Conservation (phyloP, 2,888 invertebrate genomes). For the Punctoribates punctum region DNA sequence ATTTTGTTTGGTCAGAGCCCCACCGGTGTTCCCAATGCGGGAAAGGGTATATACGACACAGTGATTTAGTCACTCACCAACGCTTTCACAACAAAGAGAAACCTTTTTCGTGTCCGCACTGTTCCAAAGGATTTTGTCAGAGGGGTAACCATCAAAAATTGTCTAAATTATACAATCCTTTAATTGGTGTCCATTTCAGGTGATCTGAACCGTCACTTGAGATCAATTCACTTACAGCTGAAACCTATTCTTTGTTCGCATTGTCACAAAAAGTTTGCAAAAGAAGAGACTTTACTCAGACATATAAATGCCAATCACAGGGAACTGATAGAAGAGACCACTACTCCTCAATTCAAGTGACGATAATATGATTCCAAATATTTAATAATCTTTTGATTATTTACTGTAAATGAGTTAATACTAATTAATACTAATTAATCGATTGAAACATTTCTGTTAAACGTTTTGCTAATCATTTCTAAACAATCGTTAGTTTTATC, state of each 20-base stretch:
- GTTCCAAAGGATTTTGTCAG: constrained; percentile 51
- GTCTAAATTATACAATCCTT: not conserved
- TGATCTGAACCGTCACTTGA: constrained; percentile 51
- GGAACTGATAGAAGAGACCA: constrained; percentile 43
- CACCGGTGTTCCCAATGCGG: constrained; percentile 46
- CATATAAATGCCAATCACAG: constrained; percentile 51
- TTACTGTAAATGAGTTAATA: too few species aligned
- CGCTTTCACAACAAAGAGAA: constrained; percentile 52
- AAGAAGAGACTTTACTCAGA: constrained; percentile 51
- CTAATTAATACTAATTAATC: too few species aligned
- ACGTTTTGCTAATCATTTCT: too few species aligned
- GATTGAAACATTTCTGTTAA: too few species aligned
- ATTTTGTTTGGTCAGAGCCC: constrained; percentile 33
- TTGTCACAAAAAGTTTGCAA: constrained; percentile 51
- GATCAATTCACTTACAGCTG: constrained; percentile 49
- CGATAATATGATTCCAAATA: not conserved
- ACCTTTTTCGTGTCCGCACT: constrained; percentile 50
- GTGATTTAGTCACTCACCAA: constrained; percentile 52
- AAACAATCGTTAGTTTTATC: too few species aligned
- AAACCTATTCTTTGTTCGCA: constrained; percentile 51
- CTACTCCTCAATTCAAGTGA: constrained; percentile 2
- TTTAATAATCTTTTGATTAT: not conserved
- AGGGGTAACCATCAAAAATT: constrained; percentile 47
- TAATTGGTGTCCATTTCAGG: constrained; percentile 46
- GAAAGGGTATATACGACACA: constrained; percentile 50